These are phyloP conservation scores for Cryptoblepharus egeriae DNA, from an alignment of 2,797 vertebrate genomes.

Conservation along the genomic window DNA sequence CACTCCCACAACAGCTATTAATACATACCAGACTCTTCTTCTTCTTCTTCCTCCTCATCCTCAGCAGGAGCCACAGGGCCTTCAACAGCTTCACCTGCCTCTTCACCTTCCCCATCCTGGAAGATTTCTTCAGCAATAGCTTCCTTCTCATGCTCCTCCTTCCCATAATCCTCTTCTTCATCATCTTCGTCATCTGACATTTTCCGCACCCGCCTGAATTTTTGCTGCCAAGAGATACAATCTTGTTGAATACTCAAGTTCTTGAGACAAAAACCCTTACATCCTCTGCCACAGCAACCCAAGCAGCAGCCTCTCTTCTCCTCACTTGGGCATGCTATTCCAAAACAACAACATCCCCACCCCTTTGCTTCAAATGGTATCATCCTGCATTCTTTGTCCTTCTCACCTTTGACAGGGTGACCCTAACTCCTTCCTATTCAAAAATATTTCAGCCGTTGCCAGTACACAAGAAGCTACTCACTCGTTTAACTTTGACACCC, in stretches of 20 bases:
- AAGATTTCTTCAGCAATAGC: constrained; percentile 97
- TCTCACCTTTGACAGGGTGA: background rate
- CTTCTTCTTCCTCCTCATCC: constrained; percentile 93
- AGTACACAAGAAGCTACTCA: constrained; percentile 72
- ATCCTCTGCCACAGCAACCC: background rate
- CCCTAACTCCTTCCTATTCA: background rate
- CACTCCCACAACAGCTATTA: too few relatives aligned
- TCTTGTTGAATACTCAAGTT: background rate
- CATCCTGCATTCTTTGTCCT: background rate
- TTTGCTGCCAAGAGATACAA: constrained; percentile 83
- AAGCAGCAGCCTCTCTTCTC: background rate
- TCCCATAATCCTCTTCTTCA: constrained; percentile 88
- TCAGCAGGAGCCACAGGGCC: constrained; percentile 80
- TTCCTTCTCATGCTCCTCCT: constrained; percentile 90
- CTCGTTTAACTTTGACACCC: constrained; percentile 98
- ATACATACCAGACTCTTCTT: constrained; percentile 91
- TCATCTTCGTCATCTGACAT: constrained; percentile 98
- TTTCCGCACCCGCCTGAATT: constrained; percentile 93
- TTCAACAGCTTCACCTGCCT: constrained; percentile 87
- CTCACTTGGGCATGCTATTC: too few relatives aligned
- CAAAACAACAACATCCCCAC: background rate
- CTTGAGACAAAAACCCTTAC: too few relatives aligned
- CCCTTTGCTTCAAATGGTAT: background rate
- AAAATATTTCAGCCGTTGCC: background rate
- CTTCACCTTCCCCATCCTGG: constrained; percentile 91